Evolutionary conservation across 2,888 invertebrate species (phyloP).

Genomic region (Lithophane socia): DNA sequence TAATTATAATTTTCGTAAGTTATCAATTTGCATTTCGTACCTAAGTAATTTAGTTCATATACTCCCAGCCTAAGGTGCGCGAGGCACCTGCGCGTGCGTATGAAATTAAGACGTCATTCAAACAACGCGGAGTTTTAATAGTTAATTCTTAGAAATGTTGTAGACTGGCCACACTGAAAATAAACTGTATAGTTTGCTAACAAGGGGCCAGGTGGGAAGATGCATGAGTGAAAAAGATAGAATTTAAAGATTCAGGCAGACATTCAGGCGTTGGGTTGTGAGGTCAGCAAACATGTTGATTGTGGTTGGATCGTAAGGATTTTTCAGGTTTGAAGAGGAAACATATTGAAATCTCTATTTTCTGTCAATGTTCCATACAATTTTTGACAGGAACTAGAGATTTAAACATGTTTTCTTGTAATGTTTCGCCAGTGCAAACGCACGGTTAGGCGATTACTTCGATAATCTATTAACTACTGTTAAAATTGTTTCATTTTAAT

Average conservation of each 20-base stretch:
- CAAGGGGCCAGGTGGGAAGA: constrained; percentile 44
- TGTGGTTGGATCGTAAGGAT: not conserved
- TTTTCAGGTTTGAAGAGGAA: not conserved
- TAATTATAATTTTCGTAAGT: not conserved
- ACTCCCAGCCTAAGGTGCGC: constrained; percentile 36
- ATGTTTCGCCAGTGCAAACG: too few relatives aligned
- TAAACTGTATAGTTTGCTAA: constrained; percentile 65
- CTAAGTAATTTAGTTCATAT: constrained; percentile 18
- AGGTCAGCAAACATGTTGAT: not conserved
- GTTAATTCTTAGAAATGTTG: constrained; percentile 68
- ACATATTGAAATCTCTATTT: too few relatives aligned
- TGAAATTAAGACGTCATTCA: constrained; percentile 70
- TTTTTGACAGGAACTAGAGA: too few relatives aligned
- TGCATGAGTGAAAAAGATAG: not conserved
- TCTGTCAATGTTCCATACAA: too few relatives aligned
- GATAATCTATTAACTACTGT: too few relatives aligned
- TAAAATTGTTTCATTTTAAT: too few relatives aligned
- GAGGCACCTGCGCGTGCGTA: constrained; percentile 64
- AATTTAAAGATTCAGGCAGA: not conserved
- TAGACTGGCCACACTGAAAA: constrained; percentile 50
- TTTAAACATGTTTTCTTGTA: too few relatives aligned
- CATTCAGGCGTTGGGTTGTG: constrained; percentile 10
- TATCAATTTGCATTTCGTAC: not conserved
- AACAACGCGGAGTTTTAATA: constrained; percentile 66
- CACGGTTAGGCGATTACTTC: too few relatives aligned